Evolutionary conservation across 2,797 vertebrate genomes (phyloP), one percentile per base, ranked within the genome.

Genomic region (Chromis chromis): DNA sequence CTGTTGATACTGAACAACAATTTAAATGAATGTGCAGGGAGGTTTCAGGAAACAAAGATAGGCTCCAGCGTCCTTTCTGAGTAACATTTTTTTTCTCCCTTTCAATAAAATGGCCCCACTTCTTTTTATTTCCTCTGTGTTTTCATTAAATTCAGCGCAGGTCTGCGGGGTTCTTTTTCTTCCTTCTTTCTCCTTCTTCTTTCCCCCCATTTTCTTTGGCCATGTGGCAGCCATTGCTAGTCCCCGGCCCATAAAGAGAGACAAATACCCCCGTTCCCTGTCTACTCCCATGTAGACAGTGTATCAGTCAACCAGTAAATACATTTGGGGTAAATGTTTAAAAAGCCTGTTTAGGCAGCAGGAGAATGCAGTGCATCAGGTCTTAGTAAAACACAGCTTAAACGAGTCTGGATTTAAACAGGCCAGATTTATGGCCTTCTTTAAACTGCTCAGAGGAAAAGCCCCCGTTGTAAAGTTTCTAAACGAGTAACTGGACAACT

Each of bases 271-370:
- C 78, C 6, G 4, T 57, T 78, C 63, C 67, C 59, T 79, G 87
- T 92, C 90, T 74, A n/a, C 82, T 90, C 71, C 62, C 68, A 86
- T 88, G 78, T 39, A 86, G 64, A 81, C 59, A 84, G 82, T 79
- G 81, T 79, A 90, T 93, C 85, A 86, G 88, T 91, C 91, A 88
- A 78, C 74, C 74, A 88, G 88, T 89, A 93, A 93, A 92, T 90
- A 91, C 88, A 91, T 91, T 91, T 86, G 79, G 84, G 81, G 84
- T 91, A 93, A 92, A 91, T 89, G 86, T 90, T 92, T 93, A 89
- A 92, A 91, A 94, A 89, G 84, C 81, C 84, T 76, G 84, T 91
- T 94, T 87, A 88, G 86, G 81, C 78, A 82, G 78, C 65, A 81
- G 79, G 90, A 89, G 91, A 92, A 91, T 90, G 89, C 79, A 70